Conservation (phyloP, 2,888 invertebrate species). For the Cynaeus angustus region DNA sequence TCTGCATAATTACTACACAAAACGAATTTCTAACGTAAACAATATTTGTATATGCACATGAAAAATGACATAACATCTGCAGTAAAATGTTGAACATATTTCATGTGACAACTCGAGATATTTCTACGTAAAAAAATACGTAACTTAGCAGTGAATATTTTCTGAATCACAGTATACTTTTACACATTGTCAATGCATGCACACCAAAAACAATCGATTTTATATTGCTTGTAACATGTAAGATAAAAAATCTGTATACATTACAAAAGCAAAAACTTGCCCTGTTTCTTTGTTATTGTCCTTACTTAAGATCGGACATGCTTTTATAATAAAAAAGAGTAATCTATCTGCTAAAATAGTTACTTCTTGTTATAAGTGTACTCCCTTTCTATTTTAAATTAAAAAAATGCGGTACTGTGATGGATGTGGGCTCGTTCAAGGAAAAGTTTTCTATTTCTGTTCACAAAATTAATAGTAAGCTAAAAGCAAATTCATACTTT, state of each 20-base stretch:
- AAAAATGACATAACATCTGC: background rate
- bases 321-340: background rate
- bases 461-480: background rate
- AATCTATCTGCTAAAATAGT: background rate
- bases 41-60: conserved; percentile 12
- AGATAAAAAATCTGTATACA: background rate
- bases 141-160: conserved; percentile 24
- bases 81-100: conserved; percentile 10
- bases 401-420: background rate
- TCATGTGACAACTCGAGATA: conserved; percentile 16
- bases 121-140: conserved; percentile 16
- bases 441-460: background rate
- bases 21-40: conserved; percentile 3
- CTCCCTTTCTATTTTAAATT: background rate
- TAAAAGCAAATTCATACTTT: background rate
- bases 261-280: too few species aligned
- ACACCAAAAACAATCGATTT: background rate
- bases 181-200: conserved; percentile 29
- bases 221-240: background rate
- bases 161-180: conserved; percentile 39
- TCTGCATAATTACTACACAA: background rate
- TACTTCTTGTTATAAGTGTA: background rate
- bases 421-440: too few species aligned
- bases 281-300: background rate
- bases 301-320: background rate